Evolutionary conservation across 2,888 invertebrate genomes (phyloP), one percentile per base, ranked within the genome.

Genomic region (Cremastinae sp.): DNA sequence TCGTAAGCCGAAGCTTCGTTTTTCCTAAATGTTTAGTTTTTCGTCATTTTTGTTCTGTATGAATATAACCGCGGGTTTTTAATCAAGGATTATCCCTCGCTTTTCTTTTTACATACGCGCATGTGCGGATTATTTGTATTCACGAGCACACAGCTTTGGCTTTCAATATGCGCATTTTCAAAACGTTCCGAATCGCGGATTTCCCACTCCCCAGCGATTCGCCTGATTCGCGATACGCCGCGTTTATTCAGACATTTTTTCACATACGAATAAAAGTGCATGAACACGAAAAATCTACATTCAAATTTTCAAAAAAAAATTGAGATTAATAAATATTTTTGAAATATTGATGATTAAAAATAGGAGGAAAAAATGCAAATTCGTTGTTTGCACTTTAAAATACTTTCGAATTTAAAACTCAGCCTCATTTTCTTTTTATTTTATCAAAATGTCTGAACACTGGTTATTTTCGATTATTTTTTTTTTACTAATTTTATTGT

Each of bases 51-150:
- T 47, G 28, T 16, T 28, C 18, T 47, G 73, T 74, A 74, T 79
- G 49, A 69, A 77, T 70, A 73, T 71, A 79, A 78, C 70, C 83
- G 80, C 79, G 85, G 86, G 49, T 53, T 85, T 87, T 87, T 86
- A 75, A 83, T 85, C 83, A 81, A 83, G 87, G 88, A 88, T 88
- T 86, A 88, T 87, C 88, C 81, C 65, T 80, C 78, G 75, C 62
- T 38, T 59, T 43, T 51, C 62, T 36, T 53, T 38, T 18, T n/a
- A 12, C 43, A 28, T 43, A 12, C 12, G 12, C 54, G n/a, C 34
- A 22, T 34, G 20, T 38, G 43, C 12, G 20, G 34, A 18, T 22
- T 62, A 18, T 62, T 10, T 62, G 45, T 62, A 34, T 64, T 64
- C 51, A 12, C 12, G 22, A 51, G 41, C 51, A 64, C 61, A 28